A percentile compares a stretch with the other conserved stretches of the same genome.
phyloP scores from a whole-genome alignment of 2,797 vertebrate genomes.

The Chelon labrosus region DNA sequence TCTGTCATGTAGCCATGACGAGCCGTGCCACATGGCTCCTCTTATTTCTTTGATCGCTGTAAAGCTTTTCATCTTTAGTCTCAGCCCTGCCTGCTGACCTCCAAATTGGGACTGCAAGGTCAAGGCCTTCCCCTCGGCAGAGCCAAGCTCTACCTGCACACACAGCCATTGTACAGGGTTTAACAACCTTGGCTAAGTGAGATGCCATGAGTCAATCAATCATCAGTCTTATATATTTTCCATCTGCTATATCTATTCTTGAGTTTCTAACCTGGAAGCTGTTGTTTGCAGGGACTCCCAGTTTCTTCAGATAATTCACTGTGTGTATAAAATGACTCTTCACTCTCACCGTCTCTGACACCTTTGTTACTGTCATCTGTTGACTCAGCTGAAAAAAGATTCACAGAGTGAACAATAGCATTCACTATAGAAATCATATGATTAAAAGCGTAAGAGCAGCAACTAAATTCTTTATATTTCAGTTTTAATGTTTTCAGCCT shows the following conservation, averaged over 20 bases:
- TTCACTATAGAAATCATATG: background rate
- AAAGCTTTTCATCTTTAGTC: slow-evolving; percentile 66
- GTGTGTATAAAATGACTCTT: slow-evolving; percentile 81
- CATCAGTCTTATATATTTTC: background rate
- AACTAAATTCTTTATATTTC: background rate
- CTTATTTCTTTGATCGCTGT: slow-evolving; percentile 72
- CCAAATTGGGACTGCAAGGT: slow-evolving; percentile 75
- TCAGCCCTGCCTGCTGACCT: slow-evolving; percentile 57
- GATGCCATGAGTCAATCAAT: background rate
- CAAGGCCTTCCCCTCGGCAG: slow-evolving; percentile 69
- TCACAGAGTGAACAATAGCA: slow-evolving; percentile 10
- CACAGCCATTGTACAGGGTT: background rate
- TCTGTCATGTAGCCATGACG: slow-evolving; percentile 75
- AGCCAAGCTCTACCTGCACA: slow-evolving; percentile 70
- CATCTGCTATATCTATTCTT: background rate
- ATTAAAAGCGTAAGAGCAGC: too few relatives aligned
- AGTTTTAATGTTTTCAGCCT: background rate
- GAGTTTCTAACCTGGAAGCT: slow-evolving; percentile 80
- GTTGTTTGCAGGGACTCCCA: slow-evolving; percentile 78
- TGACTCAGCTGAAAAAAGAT: slow-evolving; percentile 77
- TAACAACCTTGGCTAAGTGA: background rate
- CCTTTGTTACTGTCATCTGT: slow-evolving; percentile 75
- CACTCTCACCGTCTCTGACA: slow-evolving; percentile 61
- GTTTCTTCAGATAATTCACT: slow-evolving; percentile 72
- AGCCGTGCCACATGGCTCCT: slow-evolving; percentile 79